These are phyloP conservation scores for Paratilapia polleni DNA, from an alignment of 2,113 vertebrate genomes.

Conservation along the genomic window DNA sequence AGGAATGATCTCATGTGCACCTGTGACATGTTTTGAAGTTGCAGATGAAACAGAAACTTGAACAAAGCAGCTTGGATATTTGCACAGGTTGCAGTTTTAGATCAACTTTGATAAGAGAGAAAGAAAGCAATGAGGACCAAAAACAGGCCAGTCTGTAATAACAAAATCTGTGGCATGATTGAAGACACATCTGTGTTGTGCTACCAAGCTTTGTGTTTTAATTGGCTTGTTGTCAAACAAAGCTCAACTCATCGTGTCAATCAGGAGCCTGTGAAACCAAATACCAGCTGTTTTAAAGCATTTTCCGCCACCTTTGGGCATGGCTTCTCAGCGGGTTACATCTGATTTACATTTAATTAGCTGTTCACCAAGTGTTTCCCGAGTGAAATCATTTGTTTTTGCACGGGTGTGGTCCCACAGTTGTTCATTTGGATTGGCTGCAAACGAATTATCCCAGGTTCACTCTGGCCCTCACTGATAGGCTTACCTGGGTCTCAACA, in stretches of 20 bases:
- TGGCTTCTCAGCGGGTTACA: constrained; percentile 26
- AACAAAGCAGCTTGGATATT: constrained; percentile 64
- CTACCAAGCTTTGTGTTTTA: constrained; percentile 63
- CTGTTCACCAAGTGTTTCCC: background rate
- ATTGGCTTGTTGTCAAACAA: constrained; percentile 63
- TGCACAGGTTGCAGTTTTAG: constrained; percentile 65
- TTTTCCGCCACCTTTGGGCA: constrained; percentile 41
- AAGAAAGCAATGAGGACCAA: constrained; percentile 44
- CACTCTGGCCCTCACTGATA: background rate
- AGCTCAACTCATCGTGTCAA: constrained; percentile 54
- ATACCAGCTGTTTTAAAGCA: constrained; percentile 56
- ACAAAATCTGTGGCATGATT: constrained; percentile 61
- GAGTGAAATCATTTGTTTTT: constrained; percentile 39
- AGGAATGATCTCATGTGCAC: constrained; percentile 40
- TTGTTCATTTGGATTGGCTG: constrained; percentile 33
- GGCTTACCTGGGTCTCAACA: constrained; percentile 81
- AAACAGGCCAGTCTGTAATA: constrained; percentile 72
- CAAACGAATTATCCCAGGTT: background rate
- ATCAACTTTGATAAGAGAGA: constrained; percentile 57
- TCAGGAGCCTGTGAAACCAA: constrained; percentile 41
- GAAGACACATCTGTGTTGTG: constrained; percentile 71
- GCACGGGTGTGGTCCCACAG: background rate
- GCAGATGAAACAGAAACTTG: constrained; percentile 55
- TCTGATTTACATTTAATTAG: constrained; percentile 61
- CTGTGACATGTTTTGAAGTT: constrained; percentile 64